phyloP scores from a whole-genome alignment of 2,888 invertebrate species.

The Tetrapedia diversipes region DNA sequence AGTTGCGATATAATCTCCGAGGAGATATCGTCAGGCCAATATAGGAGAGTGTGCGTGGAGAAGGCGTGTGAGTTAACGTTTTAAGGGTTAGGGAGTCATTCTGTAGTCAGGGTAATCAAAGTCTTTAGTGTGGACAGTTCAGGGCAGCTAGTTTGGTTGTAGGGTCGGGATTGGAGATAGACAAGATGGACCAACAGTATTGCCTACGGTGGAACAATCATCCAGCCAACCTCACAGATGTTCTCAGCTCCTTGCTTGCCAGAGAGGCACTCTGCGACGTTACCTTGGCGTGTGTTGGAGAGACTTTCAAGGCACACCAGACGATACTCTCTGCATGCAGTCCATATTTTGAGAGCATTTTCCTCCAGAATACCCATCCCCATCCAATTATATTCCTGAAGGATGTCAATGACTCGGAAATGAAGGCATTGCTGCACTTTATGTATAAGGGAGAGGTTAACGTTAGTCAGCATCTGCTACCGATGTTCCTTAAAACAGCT shows the following conservation, averaged over 20 bases:
- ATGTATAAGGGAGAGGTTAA: slow-evolving; percentile 97
- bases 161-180: slow-evolving; percentile 81
- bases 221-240: slow-evolving; percentile 95
- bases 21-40: slow-evolving; percentile 67
- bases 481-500: slow-evolving; percentile 95
- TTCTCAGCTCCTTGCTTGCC: slow-evolving; percentile 93
- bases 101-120: slow-evolving; percentile 69
- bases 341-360: slow-evolving; percentile 96
- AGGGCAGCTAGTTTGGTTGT: slow-evolving; percentile 79
- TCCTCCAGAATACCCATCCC: slow-evolving; percentile 94
- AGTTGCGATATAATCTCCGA: slow-evolving; percentile 71
- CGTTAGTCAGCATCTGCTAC: slow-evolving; percentile 95
- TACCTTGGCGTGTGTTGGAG: slow-evolving; percentile 95
- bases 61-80: slow-evolving; percentile 67
- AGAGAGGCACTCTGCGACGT: slow-evolving; percentile 96
- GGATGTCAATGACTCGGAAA: slow-evolving; percentile 95
- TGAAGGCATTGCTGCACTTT: slow-evolving; percentile 94
- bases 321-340: slow-evolving; percentile 96
- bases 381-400: slow-evolving; percentile 96
- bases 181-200: slow-evolving; percentile 92
- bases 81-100: slow-evolving; percentile 73
- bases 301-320: slow-evolving; percentile 96
- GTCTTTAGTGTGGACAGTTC: slow-evolving; percentile 69
- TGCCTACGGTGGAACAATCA: slow-evolving; percentile 98
- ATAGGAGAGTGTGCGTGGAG: slow-evolving; percentile 67